These are phyloP conservation scores for Aleadryas rufinucha DNA, from an alignment of 2,113 vertebrate genomes.

Conservation along the genomic window DNA sequence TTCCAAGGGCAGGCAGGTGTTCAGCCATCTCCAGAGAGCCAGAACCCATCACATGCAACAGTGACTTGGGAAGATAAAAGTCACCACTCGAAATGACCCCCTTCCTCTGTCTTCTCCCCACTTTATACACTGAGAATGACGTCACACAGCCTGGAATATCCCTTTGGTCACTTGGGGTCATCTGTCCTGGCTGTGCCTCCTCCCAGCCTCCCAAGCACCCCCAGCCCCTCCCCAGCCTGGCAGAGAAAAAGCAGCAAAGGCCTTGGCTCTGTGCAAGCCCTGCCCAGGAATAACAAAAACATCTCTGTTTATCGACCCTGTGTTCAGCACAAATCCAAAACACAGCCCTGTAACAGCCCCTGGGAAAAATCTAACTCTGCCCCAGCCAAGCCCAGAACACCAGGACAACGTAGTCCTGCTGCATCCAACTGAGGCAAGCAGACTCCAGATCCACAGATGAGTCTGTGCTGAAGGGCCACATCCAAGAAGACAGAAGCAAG, in stretches of 20 bases:
- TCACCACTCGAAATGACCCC: background rate
- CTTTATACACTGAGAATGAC: background rate
- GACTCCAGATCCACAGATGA: background rate
- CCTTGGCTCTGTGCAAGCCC: background rate
- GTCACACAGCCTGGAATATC: background rate
- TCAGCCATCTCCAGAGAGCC: background rate
- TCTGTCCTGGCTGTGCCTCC: background rate
- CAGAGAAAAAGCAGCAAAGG: background rate
- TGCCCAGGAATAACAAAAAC: background rate
- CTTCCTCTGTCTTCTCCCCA: background rate
- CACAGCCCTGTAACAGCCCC: accelerated
- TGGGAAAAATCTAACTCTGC: background rate
- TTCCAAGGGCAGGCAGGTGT: background rate
- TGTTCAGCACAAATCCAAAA: background rate
- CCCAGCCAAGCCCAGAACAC: background rate
- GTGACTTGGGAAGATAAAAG: background rate
- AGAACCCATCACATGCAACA: background rate
- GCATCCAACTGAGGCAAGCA: accelerated
- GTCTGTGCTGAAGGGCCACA: background rate
- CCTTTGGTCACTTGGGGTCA: background rate
- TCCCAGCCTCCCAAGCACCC: background rate
- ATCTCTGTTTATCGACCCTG: background rate
- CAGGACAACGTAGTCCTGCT: accelerated
- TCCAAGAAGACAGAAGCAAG: background rate
- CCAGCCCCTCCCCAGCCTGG: background rate